phyloP scores from a whole-genome alignment of 1,140 invertebrate species.

The Bombus superbus region DNA sequence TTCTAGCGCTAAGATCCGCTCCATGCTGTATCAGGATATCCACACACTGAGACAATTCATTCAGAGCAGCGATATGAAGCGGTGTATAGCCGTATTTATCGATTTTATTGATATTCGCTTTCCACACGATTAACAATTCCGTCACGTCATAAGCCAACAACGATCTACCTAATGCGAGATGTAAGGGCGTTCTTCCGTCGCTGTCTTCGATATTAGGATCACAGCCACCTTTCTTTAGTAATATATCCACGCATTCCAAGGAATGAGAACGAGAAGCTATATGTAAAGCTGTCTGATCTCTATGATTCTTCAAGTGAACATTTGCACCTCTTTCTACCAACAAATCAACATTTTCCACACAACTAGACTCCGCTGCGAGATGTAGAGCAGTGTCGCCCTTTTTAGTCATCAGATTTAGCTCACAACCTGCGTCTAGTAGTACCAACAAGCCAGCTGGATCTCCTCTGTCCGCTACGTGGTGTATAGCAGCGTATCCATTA shows the following conservation, averaged over 20 bases:
- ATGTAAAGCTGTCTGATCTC: constrained; percentile 91
- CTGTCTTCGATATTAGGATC: constrained; percentile 90
- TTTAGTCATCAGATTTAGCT: constrained; percentile 84
- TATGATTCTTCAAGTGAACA: constrained; percentile 87
- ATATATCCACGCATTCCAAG: constrained; percentile 89
- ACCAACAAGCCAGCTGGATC: constrained; percentile 87
- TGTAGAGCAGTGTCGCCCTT: constrained; percentile 90
- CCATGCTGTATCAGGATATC: constrained; percentile 92
- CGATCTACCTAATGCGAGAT: constrained; percentile 90
- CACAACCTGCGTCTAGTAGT: constrained; percentile 86
- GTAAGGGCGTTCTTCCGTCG: constrained; percentile 90
- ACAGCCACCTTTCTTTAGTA: constrained; percentile 88
- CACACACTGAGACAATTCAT: constrained; percentile 92
- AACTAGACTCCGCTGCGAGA: constrained; percentile 91
- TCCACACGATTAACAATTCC: constrained; percentile 89
- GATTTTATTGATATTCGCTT: constrained; percentile 91
- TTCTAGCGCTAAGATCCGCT: constrained; percentile 92
- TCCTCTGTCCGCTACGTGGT: constrained; percentile 89
- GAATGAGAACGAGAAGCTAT: constrained; percentile 89
- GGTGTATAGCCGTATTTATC: constrained; percentile 95
- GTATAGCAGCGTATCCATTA: constrained; percentile 89
- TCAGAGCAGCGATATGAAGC: constrained; percentile 92
- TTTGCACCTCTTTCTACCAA: constrained; percentile 89
- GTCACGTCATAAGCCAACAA: constrained; percentile 89
- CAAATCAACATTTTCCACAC: constrained; percentile 88